phyloP scores from a whole-genome alignment of 2,797 vertebrate species.

The Rhinatrema bivittatum region DNA sequence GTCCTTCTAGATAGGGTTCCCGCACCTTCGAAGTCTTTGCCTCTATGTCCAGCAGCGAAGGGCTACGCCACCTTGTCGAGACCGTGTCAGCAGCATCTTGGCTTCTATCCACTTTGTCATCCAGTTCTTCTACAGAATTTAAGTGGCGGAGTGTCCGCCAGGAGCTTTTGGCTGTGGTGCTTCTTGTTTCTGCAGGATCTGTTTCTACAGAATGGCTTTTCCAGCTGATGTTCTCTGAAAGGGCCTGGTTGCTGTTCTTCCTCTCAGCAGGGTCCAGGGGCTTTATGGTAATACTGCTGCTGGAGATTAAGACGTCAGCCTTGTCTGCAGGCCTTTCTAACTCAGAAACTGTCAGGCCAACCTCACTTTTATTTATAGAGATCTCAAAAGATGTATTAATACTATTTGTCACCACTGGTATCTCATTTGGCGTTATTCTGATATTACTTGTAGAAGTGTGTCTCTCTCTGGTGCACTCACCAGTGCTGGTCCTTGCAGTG shows the following conservation, averaged over 20 bases:
- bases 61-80: conserved; percentile 42
- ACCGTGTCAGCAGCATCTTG: conserved; percentile 49
- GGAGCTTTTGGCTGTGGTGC: conserved; percentile 73
- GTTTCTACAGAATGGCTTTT: conserved; percentile 56
- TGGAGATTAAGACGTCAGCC: conserved; percentile 62
- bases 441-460: conserved; percentile 85
- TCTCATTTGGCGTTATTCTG: conserved; percentile 63
- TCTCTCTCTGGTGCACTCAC: too few species aligned
- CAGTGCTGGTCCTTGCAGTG: too few species aligned
- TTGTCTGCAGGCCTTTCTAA: conserved; percentile 43
- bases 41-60: conserved; percentile 57
- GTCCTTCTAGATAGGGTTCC: conserved; percentile 70
- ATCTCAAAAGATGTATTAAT: conserved; percentile 76
- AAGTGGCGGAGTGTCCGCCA: conserved; percentile 70
- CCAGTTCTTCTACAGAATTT: conserved; percentile 56
- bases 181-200: conserved; percentile 60
- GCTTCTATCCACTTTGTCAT: conserved; percentile 45
- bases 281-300: conserved; percentile 69
- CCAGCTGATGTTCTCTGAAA: conserved; percentile 67
- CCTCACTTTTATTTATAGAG: conserved; percentile 77
- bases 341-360: conserved; percentile 62
- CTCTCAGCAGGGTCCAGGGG: conserved; percentile 49
- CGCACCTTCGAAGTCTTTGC: conserved; percentile 46
- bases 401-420: conserved; percentile 55
- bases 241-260: conserved; percentile 46